Conservation (phyloP, 2,888 invertebrate species). For the Hydrotaea diabolus region DNA sequence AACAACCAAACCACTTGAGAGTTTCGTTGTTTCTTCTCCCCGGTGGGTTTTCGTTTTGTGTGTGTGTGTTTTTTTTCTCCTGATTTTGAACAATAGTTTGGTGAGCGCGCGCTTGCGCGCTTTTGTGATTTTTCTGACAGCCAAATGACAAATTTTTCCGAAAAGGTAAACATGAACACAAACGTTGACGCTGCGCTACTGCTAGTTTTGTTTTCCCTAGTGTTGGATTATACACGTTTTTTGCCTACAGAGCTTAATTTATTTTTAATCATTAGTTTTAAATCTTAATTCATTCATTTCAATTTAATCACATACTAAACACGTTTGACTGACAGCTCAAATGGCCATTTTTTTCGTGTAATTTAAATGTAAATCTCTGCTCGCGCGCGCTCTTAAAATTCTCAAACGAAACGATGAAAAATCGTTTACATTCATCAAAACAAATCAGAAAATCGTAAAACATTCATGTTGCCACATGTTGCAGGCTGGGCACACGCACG, state of each 20-base stretch:
- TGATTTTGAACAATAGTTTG: not conserved
- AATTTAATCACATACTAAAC: constrained; percentile 55
- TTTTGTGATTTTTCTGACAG: constrained; percentile 25
- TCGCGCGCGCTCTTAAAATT: not conserved
- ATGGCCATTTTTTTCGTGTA: constrained; percentile 55
- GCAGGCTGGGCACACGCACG: constrained; percentile 15
- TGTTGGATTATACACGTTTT: constrained; percentile 5
- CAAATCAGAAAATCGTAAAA: constrained; percentile 66
- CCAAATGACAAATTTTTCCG: constrained; percentile 56
- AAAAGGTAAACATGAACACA: not conserved
- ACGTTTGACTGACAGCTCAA: constrained; percentile 56
- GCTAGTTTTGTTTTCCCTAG: not conserved
- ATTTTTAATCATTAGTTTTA: constrained; percentile 64
- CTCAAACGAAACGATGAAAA: constrained; percentile 61
- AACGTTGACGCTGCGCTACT: not conserved
- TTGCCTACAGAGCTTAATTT: constrained; percentile 49
- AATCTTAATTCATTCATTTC: constrained; percentile 62
- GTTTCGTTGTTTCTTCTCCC: not conserved
- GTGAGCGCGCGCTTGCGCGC: not conserved
- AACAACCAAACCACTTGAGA: not conserved
- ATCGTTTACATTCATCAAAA: constrained; percentile 64
- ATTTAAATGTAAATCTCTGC: constrained; percentile 65
- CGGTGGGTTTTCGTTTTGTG: too few species aligned
- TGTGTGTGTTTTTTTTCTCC: not conserved
- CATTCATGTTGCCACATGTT: constrained; percentile 43